phyloP scores from a whole-genome alignment of 2,113 vertebrate genomes.

The Sander lucioperca region DNA sequence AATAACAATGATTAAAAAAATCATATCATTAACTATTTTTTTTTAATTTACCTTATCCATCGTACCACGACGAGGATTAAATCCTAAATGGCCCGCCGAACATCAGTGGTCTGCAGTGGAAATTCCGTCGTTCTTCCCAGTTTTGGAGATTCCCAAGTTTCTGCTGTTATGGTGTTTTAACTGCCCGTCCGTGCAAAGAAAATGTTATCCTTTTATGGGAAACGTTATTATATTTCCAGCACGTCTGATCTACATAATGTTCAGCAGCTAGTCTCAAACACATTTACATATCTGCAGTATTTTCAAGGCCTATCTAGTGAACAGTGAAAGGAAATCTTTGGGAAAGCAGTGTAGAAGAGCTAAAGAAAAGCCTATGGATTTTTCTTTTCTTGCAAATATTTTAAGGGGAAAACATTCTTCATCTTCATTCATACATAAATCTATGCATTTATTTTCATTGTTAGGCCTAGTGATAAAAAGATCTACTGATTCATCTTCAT shows the following conservation, averaged over 20 bases:
- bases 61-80: conserved; percentile 60
- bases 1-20: too few species aligned
- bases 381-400: neutral
- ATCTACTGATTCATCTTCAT: neutral
- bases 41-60: conserved; percentile 76
- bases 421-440: neutral
- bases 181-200: neutral
- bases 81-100: conserved; percentile 32
- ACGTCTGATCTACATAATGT: conserved; percentile 36
- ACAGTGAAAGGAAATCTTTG: neutral
- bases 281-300: conserved; percentile 40
- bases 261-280: conserved; percentile 13
- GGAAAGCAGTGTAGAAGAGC: neutral
- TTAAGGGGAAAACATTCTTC: neutral
- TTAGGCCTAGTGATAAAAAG: neutral
- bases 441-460: neutral
- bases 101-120: conserved; percentile 57
- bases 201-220: neutral
- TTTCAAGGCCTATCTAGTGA: neutral
- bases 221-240: neutral
- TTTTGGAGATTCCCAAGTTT: conserved; percentile 15
- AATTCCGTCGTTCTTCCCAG: conserved; percentile 9
- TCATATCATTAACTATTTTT: neutral
- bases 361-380: neutral
- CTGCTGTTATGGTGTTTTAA: conserved; percentile 9